Conservation (phyloP, 1,140 invertebrate species). For the Macrosteles quadrilineatus region DNA sequence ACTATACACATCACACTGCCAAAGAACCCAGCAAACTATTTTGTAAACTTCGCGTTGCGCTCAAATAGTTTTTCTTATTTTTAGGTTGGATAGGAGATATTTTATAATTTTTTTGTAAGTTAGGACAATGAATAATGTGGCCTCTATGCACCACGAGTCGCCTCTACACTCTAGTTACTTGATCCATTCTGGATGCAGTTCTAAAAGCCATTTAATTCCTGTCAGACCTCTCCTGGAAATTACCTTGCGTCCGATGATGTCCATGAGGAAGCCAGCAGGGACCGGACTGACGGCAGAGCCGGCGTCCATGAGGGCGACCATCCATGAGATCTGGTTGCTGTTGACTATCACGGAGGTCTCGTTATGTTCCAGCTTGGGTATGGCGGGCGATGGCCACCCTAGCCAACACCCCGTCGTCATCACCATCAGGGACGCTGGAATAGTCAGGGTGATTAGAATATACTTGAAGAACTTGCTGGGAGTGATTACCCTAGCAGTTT, state of each 20-base stretch:
- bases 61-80: too few relatives aligned
- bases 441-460: conserved; percentile 33
- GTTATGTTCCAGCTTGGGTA: conserved; percentile 31
- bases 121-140: too few relatives aligned
- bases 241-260: conserved; percentile 69
- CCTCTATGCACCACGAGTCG: too few relatives aligned
- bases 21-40: too few relatives aligned
- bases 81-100: too few relatives aligned
- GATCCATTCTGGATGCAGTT: too few relatives aligned
- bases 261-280: conserved; percentile 58
- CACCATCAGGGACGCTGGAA: conserved; percentile 37
- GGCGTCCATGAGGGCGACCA: conserved; percentile 41
- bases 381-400: conserved; percentile 34
- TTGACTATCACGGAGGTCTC: conserved; percentile 27
- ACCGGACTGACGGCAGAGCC: conserved; percentile 40
- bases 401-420: conserved; percentile 28
- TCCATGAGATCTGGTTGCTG: conserved; percentile 33
- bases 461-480: conserved; percentile 33
- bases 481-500: conserved; percentile 33
- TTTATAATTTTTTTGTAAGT: too few relatives aligned
- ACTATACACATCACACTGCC: too few relatives aligned
- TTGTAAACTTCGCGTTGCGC: too few relatives aligned
- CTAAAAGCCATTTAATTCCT: too few relatives aligned
- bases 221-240: too few relatives aligned
- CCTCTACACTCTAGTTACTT: too few relatives aligned